These are phyloP conservation scores for Empidonax traillii DNA, from an alignment of 2,113 vertebrate genomes.

Conservation along the genomic window DNA sequence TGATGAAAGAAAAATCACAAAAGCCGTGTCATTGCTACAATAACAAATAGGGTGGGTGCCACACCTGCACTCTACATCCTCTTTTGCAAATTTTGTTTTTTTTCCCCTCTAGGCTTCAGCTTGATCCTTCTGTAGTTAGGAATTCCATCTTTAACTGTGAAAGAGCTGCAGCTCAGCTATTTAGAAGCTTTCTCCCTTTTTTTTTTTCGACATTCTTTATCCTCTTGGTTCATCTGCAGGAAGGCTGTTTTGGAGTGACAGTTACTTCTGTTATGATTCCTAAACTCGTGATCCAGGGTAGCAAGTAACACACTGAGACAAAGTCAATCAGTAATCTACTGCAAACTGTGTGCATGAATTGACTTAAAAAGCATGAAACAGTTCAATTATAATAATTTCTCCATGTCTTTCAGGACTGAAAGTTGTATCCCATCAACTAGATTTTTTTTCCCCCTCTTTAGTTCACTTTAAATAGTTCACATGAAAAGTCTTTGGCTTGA, in stretches of 20 bases:
- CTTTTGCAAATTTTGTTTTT: not conserved
- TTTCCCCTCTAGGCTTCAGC: not conserved
- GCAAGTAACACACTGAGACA: not conserved
- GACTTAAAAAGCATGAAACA: not conserved
- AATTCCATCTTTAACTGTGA: not conserved
- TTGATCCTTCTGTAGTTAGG: not conserved
- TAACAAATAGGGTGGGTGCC: not conserved
- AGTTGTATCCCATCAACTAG: not conserved
- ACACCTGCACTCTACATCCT: not conserved
- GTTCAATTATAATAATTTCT: not conserved
- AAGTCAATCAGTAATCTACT: not conserved
- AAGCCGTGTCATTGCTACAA: not conserved
- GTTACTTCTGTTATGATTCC: not conserved
- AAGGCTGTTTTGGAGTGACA: not conserved
- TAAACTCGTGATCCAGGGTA: not conserved
- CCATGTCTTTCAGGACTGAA: not conserved
- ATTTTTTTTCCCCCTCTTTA: not conserved
- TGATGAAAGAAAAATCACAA: not conserved
- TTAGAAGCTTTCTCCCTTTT: not conserved
- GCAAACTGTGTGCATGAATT: not conserved
- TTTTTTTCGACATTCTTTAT: not conserved
- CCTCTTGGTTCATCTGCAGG: not conserved
- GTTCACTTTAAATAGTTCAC: not conserved
- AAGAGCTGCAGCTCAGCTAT: not conserved
- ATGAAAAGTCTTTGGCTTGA: not conserved